A percentile compares a stretch with the other conserved stretches of the same genome.
These are phyloP conservation scores for Falco peregrinus DNA, from an alignment of 2,797 vertebrate genomes.

Conservation along the genomic window DNA sequence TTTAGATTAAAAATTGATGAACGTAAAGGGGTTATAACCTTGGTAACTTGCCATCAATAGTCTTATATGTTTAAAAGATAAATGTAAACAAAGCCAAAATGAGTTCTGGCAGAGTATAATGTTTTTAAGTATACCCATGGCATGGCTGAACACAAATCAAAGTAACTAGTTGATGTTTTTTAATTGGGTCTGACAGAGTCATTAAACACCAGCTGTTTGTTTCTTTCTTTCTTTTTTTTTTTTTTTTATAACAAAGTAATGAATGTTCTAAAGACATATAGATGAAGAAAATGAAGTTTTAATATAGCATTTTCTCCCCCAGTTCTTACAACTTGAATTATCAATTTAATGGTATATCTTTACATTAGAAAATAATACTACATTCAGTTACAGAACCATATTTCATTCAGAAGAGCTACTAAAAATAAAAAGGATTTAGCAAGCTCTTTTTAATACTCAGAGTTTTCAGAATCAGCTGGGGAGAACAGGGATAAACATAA, in stretches of 20 bases:
- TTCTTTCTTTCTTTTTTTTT: constrained; percentile 51
- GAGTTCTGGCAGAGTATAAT: constrained; percentile 79
- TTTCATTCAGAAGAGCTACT: neutral
- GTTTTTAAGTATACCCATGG: constrained; percentile 86
- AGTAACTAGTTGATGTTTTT: constrained; percentile 92
- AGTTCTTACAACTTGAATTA: neutral
- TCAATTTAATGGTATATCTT: neutral
- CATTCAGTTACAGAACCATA: neutral
- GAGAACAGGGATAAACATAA: constrained; percentile 63
- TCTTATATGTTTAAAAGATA: constrained; percentile 79
- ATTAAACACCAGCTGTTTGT: constrained; percentile 98
- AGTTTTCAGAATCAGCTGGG: constrained; percentile 59
- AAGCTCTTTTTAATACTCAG: constrained; percentile 47
- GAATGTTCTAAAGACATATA: constrained; percentile 26
- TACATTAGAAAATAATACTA: neutral
- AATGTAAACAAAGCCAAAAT: constrained; percentile 80
- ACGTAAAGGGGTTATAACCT: constrained; percentile 78
- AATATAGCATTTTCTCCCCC: neutral
- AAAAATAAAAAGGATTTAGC: constrained; percentile 53
- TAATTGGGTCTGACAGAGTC: constrained; percentile 97
- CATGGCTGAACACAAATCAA: constrained; percentile 92
- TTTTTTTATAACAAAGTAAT: constrained; percentile 51
- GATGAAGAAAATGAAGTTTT: constrained; percentile 51
- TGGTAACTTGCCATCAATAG: constrained; percentile 79
- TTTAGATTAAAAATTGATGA: constrained; percentile 83